Conservation (phyloP, 2,113 vertebrate genomes). For the Mastomys coucha region DNA sequence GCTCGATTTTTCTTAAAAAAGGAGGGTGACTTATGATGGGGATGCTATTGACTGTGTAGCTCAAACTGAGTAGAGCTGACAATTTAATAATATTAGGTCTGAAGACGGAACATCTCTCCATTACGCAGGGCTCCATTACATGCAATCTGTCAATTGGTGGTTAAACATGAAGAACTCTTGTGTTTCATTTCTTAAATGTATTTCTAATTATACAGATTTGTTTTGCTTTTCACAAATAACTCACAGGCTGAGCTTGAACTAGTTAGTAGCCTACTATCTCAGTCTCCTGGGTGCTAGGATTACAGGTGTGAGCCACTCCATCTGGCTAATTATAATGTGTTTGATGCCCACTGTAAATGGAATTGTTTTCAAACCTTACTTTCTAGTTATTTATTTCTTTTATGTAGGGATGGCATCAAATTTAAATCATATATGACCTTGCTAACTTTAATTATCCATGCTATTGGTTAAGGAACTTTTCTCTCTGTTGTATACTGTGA, state of each 20-base stretch:
- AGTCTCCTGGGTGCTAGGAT: not conserved
- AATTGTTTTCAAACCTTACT: not conserved
- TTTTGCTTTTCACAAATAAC: not conserved
- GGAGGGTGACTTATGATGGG: not conserved
- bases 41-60: constrained; percentile 1
- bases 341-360: not conserved
- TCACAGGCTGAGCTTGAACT: not conserved
- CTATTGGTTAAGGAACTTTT: not conserved
- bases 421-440: not conserved
- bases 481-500: not conserved
- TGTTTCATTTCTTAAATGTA: not conserved
- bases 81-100: not conserved
- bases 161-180: constrained; percentile 26
- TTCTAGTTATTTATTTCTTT: not conserved
- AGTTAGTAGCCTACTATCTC: not conserved
- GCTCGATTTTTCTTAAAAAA: constrained; percentile 10
- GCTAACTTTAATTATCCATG: not conserved
- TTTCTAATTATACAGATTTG: not conserved
- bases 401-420: not conserved
- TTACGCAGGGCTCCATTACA: not conserved
- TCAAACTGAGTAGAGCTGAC: not conserved
- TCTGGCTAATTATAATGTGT: not conserved
- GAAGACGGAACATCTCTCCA: not conserved
- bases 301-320: not conserved
- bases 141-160: not conserved